Conservation (phyloP, 2,113 vertebrate species). For the Danionella cerebrum region DNA sequence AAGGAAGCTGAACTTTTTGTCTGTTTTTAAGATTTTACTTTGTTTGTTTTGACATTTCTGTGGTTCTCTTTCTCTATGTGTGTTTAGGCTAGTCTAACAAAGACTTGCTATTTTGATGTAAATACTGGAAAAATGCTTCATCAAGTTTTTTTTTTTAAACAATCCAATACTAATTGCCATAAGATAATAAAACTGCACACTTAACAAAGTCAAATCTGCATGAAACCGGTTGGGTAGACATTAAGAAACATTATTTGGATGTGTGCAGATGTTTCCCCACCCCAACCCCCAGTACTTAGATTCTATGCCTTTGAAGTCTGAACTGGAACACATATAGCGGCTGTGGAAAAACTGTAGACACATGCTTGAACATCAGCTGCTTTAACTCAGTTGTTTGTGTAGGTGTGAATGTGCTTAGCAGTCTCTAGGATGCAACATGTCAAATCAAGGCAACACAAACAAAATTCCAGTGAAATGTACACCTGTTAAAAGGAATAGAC, state of each 20-base stretch:
- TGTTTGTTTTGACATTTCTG: no score
- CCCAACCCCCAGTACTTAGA: background rate
- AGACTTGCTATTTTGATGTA: no score
- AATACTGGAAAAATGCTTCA: no score
- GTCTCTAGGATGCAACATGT: background rate
- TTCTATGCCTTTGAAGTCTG: constrained; percentile 2
- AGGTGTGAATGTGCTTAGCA: background rate
- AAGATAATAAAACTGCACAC: background rate
- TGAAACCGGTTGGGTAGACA: background rate
- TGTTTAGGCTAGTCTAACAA: no score
- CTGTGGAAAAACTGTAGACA: background rate
- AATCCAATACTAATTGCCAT: background rate
- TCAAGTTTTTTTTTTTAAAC: background rate
- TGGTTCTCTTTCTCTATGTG: no score
- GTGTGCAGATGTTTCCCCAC: background rate
- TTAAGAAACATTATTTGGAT: background rate
- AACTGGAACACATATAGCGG: background rate
- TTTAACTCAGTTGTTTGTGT: background rate
- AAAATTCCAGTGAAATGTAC: background rate
- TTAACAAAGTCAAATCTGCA: background rate
- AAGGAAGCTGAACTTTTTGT: no score
- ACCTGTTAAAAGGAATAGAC: constrained; percentile 1
- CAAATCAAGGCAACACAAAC: background rate
- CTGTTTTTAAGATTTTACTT: no score
- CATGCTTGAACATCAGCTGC: background rate